Evolutionary conservation across 2,888 invertebrate species (phyloP).

Genomic region (Sinotaia quadrata): DNA sequence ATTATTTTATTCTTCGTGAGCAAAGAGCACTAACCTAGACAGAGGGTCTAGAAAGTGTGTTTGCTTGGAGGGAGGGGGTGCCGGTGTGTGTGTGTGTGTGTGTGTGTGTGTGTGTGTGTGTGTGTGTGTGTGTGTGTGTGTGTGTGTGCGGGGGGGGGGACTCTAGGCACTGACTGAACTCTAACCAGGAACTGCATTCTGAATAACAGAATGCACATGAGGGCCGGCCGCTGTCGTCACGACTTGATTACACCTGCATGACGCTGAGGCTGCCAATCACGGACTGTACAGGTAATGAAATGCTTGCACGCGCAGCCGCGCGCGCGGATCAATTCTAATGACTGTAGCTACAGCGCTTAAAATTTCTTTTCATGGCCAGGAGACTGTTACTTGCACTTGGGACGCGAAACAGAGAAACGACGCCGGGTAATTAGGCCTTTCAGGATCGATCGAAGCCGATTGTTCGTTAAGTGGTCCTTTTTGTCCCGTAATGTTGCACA

Average conservation of each 20-base stretch:
- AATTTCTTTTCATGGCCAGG: background rate
- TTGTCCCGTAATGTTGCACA: too few relatives aligned
- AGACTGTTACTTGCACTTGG: background rate
- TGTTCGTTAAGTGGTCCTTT: background rate
- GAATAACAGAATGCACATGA: too few relatives aligned
- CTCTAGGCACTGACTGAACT: too few relatives aligned
- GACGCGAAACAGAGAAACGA: background rate
- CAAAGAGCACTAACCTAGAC: background rate
- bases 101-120: slow-evolving; percentile 3
- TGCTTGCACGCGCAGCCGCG: too few relatives aligned
- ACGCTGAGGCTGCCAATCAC: too few relatives aligned
- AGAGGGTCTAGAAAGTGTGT: background rate
- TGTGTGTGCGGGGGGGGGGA: slow-evolving; percentile 9
- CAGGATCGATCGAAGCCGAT: background rate
- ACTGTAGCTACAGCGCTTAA: background rate
- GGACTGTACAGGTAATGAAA: too few relatives aligned
- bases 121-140: slow-evolving; percentile 17
- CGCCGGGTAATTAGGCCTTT: background rate
- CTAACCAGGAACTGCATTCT: too few relatives aligned
- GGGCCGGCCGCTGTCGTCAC: too few relatives aligned
- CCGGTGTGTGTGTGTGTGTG: background rate
- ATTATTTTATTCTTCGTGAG: too few relatives aligned
- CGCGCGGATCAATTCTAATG: too few relatives aligned
- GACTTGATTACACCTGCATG: too few relatives aligned
- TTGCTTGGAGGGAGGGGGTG: background rate